Evolutionary conservation across 2,888 invertebrate genomes (phyloP).

Genomic region (Harpagoxenus sublaevis): DNA sequence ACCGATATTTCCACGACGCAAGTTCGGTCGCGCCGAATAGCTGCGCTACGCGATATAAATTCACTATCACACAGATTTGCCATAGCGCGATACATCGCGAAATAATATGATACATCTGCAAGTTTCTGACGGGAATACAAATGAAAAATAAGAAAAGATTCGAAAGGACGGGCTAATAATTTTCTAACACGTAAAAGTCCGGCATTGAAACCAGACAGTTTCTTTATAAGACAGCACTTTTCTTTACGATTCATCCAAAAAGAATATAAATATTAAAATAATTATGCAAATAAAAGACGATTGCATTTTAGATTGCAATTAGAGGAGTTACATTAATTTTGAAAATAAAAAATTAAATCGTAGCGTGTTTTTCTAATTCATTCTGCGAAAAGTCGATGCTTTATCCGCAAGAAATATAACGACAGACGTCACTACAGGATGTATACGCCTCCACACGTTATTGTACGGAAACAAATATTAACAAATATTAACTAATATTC

Average conservation of each 20-base stretch:
- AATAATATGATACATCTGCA: background rate
- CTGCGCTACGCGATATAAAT: slow-evolving; percentile 27
- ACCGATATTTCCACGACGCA: slow-evolving; percentile 69
- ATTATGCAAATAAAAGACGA: background rate
- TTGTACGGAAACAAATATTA: slow-evolving; percentile 11
- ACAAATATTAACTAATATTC: slow-evolving; percentile 8
- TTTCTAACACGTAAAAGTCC: background rate
- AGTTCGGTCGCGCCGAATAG: slow-evolving; percentile 61
- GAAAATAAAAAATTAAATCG: background rate
- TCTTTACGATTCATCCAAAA: background rate
- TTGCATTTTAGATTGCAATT: background rate
- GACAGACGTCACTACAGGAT: background rate
- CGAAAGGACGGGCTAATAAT: background rate
- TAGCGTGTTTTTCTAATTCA: slow-evolving; percentile 24
- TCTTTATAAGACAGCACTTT: background rate
- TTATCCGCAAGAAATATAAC: slow-evolving; percentile 14
- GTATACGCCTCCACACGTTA: background rate
- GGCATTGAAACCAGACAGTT: background rate
- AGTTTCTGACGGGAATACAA: background rate
- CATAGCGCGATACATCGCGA: background rate
- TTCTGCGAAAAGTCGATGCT: slow-evolving; percentile 10
- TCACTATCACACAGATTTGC: slow-evolving; percentile 6
- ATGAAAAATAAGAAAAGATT: background rate
- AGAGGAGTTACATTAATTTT: background rate
- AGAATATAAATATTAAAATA: slow-evolving; percentile 1